A percentile compares a stretch with the other conserved stretches of the same genome.
phyloP scores from a whole-genome alignment of 1,140 invertebrate species.

The Drosophila melanica region DNA sequence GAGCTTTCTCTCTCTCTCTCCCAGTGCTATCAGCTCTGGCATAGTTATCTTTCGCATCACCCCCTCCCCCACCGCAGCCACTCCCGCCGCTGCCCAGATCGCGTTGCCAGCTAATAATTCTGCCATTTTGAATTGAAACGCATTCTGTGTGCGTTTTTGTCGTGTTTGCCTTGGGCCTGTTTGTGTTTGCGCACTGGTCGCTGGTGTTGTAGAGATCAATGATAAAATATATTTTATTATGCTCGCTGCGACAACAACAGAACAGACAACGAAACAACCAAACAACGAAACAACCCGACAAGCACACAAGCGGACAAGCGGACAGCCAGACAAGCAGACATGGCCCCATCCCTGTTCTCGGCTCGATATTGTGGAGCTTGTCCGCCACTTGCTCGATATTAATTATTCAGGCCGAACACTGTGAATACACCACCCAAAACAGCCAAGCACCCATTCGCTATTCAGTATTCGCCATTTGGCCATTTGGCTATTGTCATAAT shows the following conservation, averaged over 20 bases:
- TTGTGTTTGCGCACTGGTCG: slow-evolving; percentile 31
- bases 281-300: not conserved
- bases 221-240: slow-evolving; percentile 79
- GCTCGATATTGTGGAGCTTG: slow-evolving; percentile 19
- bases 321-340: slow-evolving; percentile 10
- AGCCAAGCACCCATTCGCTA: not conserved
- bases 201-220: slow-evolving; percentile 54
- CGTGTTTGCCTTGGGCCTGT: slow-evolving; percentile 35
- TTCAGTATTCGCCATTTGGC: slow-evolving; percentile 33
- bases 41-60: not conserved
- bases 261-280: not conserved
- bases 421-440: not conserved
- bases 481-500: slow-evolving; percentile 53
- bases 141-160: slow-evolving; percentile 25
- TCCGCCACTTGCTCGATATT: slow-evolving; percentile 46
- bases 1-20: too few relatives aligned
- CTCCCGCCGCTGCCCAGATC: not conserved
- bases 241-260: slow-evolving; percentile 45
- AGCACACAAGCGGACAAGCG: not conserved
- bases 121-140: slow-evolving; percentile 11
- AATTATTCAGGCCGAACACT: slow-evolving; percentile 42
- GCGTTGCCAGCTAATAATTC: slow-evolving; percentile 24
- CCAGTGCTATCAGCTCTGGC: too few relatives aligned
- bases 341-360: not conserved
- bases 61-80: not conserved